Evolutionary conservation across 2,797 vertebrate species (phyloP).

Genomic region (Threskiornis aethiopicus): DNA sequence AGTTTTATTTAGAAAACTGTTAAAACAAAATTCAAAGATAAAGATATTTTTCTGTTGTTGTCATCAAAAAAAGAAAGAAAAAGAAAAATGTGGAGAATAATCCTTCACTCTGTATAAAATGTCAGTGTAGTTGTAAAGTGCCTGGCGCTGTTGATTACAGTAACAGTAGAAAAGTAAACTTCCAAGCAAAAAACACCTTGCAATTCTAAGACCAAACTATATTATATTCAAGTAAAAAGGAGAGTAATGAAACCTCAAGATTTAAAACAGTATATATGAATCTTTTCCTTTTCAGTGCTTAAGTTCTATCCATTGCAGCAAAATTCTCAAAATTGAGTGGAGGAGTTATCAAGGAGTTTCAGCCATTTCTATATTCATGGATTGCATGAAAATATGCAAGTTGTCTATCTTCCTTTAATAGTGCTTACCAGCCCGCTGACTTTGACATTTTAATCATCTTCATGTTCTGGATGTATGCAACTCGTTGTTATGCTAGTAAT

Average conservation of each 20-base stretch:
- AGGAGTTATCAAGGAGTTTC: background rate
- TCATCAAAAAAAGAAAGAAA: background rate
- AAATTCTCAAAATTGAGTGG: background rate
- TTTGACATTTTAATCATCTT: background rate
- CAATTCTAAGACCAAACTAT: background rate
- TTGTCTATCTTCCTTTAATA: background rate
- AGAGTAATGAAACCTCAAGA: background rate
- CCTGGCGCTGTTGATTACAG: background rate
- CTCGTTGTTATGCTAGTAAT: background rate
- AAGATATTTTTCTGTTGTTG: background rate
- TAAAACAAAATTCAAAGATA: constrained; percentile 26
- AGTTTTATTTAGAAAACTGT: constrained; percentile 20
- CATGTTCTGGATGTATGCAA: background rate
- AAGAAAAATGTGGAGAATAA: background rate
- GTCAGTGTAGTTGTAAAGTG: background rate
- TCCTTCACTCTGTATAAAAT: background rate
- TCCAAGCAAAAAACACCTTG: background rate
- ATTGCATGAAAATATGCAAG: background rate
- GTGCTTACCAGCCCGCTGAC: background rate
- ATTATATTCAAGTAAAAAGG: background rate
- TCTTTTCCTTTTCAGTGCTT: background rate
- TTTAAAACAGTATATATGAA: background rate
- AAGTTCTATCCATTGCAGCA: background rate
- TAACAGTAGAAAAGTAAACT: background rate
- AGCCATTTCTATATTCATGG: background rate